Evolutionary conservation across 1,140 invertebrate species (phyloP).

Genomic region (Zaprionus africanus): DNA sequence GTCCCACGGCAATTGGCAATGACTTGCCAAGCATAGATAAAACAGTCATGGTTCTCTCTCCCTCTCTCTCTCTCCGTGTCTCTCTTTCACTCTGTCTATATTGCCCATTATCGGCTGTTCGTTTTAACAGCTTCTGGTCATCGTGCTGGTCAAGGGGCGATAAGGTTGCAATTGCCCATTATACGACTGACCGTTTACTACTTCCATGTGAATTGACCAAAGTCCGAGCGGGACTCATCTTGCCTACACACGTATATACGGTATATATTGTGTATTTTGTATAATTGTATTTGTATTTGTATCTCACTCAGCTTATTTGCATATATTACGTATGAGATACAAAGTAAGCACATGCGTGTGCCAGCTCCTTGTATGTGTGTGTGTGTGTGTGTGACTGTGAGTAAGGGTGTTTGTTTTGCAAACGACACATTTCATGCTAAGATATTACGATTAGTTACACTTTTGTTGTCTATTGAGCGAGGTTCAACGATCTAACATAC

Average conservation of each 20-base stretch:
- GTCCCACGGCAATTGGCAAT: constrained; percentile 18
- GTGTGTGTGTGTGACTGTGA: neutral
- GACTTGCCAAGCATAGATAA: constrained; percentile 12
- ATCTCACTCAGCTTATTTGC: constrained; percentile 21
- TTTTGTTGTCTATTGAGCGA: constrained; percentile 15
- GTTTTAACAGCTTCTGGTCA: constrained; percentile 9
- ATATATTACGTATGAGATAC: constrained; percentile 46
- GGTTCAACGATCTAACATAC: constrained; percentile 36
- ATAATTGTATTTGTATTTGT: neutral
- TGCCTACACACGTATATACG: constrained; percentile 16
- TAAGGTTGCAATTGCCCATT: constrained; percentile 35
- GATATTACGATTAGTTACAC: constrained; percentile 31
- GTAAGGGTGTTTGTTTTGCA: constrained; percentile 33
- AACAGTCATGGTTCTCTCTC: constrained; percentile 1
- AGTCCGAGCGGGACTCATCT: constrained; percentile 41
- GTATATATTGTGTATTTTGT: constrained; percentile 20
- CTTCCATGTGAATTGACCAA: constrained; percentile 29
- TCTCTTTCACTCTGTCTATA: neutral
- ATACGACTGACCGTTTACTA: constrained; percentile 2
- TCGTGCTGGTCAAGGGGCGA: neutral
- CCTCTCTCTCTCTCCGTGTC: neutral
- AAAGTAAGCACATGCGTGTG: constrained; percentile 16
- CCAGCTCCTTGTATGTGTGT: neutral
- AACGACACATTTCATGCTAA: constrained; percentile 17
- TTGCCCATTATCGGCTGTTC: neutral